Conservation (phyloP, 2,888 invertebrate genomes). For the Ceramica pisi region DNA sequence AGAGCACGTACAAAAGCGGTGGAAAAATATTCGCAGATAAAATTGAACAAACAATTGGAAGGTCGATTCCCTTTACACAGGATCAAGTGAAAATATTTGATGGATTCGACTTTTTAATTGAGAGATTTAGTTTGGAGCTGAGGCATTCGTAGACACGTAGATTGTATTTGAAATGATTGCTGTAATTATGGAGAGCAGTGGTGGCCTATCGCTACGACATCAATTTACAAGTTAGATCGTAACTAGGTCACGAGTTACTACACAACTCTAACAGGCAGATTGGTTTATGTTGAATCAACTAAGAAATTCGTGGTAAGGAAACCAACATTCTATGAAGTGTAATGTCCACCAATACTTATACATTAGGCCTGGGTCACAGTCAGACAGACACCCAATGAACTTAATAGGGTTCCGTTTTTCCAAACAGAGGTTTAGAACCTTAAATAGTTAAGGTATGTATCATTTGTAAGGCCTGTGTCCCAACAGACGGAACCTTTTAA, state of each 20-base stretch:
- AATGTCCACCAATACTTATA: no score
- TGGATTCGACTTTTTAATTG: slow-evolving; percentile 46
- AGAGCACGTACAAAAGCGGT: slow-evolving; percentile 36
- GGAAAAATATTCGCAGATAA: slow-evolving; percentile 54
- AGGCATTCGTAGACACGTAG: no score
- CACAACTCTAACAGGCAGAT: background rate
- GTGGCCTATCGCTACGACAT: background rate
- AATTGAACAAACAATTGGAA: slow-evolving; percentile 66
- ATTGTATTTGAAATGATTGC: background rate
- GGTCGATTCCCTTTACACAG: slow-evolving; percentile 59
- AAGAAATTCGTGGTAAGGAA: background rate
- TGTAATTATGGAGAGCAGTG: background rate
- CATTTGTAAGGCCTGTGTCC: no score
- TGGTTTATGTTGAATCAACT: background rate
- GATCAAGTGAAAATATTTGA: slow-evolving; percentile 46
- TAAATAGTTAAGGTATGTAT: no score
- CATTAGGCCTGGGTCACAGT: no score
- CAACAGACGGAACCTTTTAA: background rate
- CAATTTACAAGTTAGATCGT: background rate
- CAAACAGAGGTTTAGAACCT: no score
- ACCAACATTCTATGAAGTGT: background rate
- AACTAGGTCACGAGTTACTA: background rate
- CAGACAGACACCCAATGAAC: no score
- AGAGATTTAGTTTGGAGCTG: slow-evolving; percentile 13
- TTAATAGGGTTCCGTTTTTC: no score